Evolutionary conservation across 2,797 vertebrate genomes (phyloP).

Genomic region (Rhynchotus rufescens): DNA sequence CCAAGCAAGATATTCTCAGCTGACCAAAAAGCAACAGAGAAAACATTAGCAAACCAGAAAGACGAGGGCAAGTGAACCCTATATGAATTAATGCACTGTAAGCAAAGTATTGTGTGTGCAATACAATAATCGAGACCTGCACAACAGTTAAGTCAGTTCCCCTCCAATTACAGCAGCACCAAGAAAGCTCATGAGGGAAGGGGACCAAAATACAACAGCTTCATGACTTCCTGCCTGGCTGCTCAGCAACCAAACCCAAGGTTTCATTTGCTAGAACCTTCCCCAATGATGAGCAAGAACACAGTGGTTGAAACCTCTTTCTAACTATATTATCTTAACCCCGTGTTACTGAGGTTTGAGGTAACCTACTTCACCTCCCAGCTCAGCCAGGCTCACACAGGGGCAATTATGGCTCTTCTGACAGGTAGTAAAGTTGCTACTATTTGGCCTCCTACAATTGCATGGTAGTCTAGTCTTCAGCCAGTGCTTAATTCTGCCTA

Average conservation of each 20-base stretch:
- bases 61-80: neutral
- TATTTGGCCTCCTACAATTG: neutral
- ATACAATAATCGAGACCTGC: rapidly evolving
- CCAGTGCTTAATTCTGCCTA: neutral
- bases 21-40: neutral
- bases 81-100: rapidly evolving
- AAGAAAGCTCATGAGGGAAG: neutral
- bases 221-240: neutral
- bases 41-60: neutral
- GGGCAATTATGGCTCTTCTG: neutral
- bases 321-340: neutral
- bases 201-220: neutral
- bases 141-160: rapidly evolving
- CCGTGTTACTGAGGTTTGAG: neutral
- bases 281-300: neutral
- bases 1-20: neutral
- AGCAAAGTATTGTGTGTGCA: rapidly evolving
- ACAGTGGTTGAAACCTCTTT: neutral
- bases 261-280: neutral
- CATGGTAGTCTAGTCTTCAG: neutral
- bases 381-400: neutral
- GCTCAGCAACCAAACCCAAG: rapidly evolving
- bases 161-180: neutral
- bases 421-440: neutral
- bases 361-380: neutral